Evolutionary conservation across 2,113 vertebrate genomes (phyloP).

Genomic region (Nothobranchius furzeri): DNA sequence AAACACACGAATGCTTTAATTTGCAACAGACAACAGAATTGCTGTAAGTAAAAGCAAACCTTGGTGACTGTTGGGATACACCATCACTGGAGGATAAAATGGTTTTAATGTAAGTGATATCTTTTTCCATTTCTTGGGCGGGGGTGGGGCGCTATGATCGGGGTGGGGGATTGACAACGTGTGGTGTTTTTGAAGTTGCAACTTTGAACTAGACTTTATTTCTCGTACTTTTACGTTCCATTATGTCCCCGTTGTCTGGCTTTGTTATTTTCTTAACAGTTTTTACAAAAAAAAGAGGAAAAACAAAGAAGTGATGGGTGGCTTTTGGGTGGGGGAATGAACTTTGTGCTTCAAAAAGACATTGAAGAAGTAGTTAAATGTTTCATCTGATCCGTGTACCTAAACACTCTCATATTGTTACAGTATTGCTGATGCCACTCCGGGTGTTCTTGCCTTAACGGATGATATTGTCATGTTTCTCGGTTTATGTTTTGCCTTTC

Average conservation of each 20-base stretch:
- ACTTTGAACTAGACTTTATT: conserved; percentile 76
- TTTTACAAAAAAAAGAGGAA: conserved; percentile 62
- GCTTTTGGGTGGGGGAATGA: conserved; percentile 63
- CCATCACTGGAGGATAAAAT: conserved; percentile 80
- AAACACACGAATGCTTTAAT: conserved; percentile 79
- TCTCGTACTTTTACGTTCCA: conserved; percentile 81
- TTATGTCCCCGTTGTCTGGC: conserved; percentile 78
- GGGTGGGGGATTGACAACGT: conserved; percentile 41
- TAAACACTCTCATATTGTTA: conserved; percentile 75
- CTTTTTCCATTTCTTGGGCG: conserved; percentile 69
- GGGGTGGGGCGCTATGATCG: neutral
- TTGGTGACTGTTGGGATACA: conserved; percentile 81
- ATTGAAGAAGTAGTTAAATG: conserved; percentile 78
- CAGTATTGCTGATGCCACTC: conserved; percentile 79
- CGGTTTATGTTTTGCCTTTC: conserved; percentile 34
- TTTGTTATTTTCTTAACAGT: conserved; percentile 78
- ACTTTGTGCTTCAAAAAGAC: conserved; percentile 75
- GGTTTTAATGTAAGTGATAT: conserved; percentile 85
- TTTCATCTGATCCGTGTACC: conserved; percentile 80
- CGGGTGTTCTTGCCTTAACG: conserved; percentile 85
- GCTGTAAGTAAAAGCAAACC: conserved; percentile 80
- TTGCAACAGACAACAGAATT: conserved; percentile 81
- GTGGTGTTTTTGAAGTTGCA: conserved; percentile 79
- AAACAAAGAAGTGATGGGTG: conserved; percentile 48
- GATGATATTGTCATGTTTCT: conserved; percentile 73